Conservation (phyloP, 2,113 vertebrate species). For the Muntiacus muntjak region DNA sequence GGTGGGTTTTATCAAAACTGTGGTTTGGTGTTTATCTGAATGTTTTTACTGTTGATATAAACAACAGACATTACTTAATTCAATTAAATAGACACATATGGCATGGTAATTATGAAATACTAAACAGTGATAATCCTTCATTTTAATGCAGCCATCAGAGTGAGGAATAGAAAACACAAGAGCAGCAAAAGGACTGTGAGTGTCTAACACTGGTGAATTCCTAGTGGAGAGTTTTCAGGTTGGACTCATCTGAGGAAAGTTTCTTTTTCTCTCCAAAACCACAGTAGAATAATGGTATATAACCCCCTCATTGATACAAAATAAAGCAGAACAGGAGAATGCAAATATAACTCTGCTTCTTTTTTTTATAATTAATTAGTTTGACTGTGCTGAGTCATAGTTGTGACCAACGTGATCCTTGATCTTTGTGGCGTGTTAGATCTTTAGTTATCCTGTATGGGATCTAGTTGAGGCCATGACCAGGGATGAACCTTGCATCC, state of each 20-base stretch:
- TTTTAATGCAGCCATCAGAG: neutral
- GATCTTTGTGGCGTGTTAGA: neutral
- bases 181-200: neutral
- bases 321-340: neutral
- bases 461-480: neutral
- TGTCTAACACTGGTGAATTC: neutral
- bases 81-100: neutral
- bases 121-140: neutral
- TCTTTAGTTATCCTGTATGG: neutral
- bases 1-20: neutral
- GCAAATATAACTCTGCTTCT: neutral
- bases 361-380: neutral
- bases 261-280: neutral
- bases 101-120: neutral
- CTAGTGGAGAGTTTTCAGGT: neutral
- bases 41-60: neutral
- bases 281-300: neutral
- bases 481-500: rapidly evolving
- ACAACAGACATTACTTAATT: neutral
- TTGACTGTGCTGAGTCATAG: neutral
- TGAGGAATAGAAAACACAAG: neutral
- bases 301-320: neutral
- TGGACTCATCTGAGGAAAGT: neutral
- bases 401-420: neutral
- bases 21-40: neutral